Evolutionary conservation across 2,797 vertebrate species (phyloP), one percentile per base, ranked within the genome.

Genomic region (Tragopan temminckii): DNA sequence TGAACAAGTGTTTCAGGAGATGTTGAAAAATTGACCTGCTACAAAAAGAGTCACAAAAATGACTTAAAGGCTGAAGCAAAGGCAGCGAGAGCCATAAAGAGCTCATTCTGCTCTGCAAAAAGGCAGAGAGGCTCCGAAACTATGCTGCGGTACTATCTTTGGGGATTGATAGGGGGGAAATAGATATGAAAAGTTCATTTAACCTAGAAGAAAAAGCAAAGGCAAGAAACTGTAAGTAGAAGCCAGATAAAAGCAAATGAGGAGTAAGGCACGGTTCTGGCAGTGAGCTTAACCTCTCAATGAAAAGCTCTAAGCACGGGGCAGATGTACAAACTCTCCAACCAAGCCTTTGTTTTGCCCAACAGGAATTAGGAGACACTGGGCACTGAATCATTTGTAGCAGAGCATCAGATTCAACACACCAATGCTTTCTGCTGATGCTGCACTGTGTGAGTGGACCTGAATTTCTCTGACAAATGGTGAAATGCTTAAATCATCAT

Each of bases 31-130:
- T 27, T 70, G 92, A 95, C 89, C 86, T 58, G 50, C 27, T 82
- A 62, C 62, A 90, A 79, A 83, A 31, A 89, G 72, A 94, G 88
- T 69, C 69, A 85, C 72, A 90, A 85, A 93, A 95, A 75, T 92
- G 69, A 90, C 92, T 85, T 89, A 57, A 79, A 90, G 85, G 33
- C 69, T 93, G 79, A 14, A 85, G 80, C 93, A 95, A 97, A 95
- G 48, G 72, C 89, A 79, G 74, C 63, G 62, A 92, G 52, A 88
- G 86, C 77, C 62, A 80, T 69, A 67, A 89, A 88, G 53, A 80
- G 53, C 85, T 94, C 62, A 9, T 78, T 95, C 50, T 82, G 69
- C 35, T 80, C 81, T 76, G 86, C 12, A 58, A 59, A 84, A 77
- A 72, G 25, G 86, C 38, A 10, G 46, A 93, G 67, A 69, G 45